Conservation (phyloP, 2,113 vertebrate species). For the Aegotheles bennettii region DNA sequence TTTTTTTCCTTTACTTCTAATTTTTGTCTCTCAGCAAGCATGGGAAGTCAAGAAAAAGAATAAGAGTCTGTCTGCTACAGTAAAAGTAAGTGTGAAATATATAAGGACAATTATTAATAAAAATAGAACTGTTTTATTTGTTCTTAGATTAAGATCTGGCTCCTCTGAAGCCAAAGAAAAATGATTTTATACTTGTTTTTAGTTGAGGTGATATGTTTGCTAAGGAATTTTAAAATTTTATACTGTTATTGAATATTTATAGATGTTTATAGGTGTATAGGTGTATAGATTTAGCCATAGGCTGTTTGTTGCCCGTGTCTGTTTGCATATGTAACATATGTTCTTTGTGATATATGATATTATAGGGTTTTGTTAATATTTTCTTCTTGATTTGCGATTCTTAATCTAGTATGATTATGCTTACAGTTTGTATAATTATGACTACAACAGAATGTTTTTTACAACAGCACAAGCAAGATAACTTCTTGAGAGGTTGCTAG, state of each 20-base stretch:
- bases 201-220: neutral
- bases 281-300: neutral
- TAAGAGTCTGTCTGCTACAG: neutral
- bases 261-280: neutral
- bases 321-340: neutral
- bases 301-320: neutral
- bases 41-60: neutral
- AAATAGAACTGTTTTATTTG: neutral
- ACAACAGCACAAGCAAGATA: neutral
- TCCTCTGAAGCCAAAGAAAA: neutral
- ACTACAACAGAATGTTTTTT: neutral
- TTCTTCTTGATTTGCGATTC: neutral
- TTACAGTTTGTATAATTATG: neutral
- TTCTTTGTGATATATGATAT: neutral
- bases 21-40: neutral
- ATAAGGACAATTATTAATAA: neutral
- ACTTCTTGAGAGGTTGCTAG: neutral
- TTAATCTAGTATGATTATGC: neutral
- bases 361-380: neutral
- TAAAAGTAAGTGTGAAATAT: neutral
- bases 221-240: neutral
- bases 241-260: neutral
- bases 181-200: neutral
- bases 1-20: neutral
- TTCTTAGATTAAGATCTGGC: neutral